Evolutionary conservation across 2,113 vertebrate species (phyloP).

Genomic region (Piprites chloris): DNA sequence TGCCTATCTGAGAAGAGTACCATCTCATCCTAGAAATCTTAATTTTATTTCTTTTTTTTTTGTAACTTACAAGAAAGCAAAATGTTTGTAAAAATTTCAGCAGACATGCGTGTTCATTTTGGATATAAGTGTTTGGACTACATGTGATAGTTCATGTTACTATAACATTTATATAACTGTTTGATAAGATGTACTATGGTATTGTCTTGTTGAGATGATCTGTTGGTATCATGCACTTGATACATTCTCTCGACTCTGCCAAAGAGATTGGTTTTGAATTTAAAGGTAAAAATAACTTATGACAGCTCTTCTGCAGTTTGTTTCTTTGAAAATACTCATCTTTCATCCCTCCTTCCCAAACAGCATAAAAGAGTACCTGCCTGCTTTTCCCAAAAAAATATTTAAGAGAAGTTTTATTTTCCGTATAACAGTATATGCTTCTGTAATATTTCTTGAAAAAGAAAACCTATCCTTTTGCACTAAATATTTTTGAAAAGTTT

Average conservation of each 20-base stretch:
- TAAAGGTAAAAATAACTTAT: background rate
- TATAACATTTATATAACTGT: background rate
- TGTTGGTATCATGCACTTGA: background rate
- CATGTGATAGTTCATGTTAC: background rate
- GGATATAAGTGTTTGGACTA: background rate
- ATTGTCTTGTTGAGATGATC: background rate
- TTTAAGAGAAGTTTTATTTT: constrained; percentile 62
- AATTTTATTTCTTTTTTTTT: constrained; percentile 12
- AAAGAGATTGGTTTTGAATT: constrained; percentile 5
- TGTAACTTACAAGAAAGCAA: constrained; percentile 26
- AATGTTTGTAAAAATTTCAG: constrained; percentile 17
- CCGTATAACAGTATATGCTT: constrained; percentile 35
- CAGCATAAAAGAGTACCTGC: background rate
- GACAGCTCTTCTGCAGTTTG: background rate
- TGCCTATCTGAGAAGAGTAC: background rate
- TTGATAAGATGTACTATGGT: background rate
- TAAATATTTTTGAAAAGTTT: constrained; percentile 66
- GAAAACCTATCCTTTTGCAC: constrained; percentile 48
- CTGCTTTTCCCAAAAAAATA: constrained; percentile 25
- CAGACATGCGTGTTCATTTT: background rate
- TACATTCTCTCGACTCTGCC: constrained; percentile 14
- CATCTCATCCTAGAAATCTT: background rate
- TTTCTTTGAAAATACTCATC: constrained; percentile 12
- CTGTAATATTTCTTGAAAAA: constrained; percentile 39
- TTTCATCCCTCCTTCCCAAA: background rate